Evolutionary conservation across 2,888 invertebrate genomes (phyloP).

Genomic region (Allophyes oxyacanthae): DNA sequence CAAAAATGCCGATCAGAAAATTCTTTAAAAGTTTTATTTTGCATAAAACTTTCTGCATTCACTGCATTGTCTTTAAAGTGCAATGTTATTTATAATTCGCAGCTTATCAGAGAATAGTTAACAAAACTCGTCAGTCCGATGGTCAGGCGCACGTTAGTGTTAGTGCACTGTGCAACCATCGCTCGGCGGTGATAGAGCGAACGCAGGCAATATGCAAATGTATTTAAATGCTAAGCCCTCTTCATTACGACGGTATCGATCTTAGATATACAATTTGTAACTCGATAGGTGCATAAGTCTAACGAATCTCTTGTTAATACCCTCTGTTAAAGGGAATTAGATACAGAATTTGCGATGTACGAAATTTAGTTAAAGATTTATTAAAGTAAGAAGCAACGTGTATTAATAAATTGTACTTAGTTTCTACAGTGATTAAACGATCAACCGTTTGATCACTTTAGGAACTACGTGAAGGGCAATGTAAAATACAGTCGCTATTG

Average conservation of each 20-base stretch:
- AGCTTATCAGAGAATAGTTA: conserved; percentile 27
- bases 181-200: conserved; percentile 65
- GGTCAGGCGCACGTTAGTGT: conserved; percentile 45
- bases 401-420: background rate
- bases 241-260: conserved; percentile 88
- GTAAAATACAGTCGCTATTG: too few relatives aligned
- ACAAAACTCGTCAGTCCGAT: conserved; percentile 39
- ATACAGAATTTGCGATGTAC: conserved; percentile 23
- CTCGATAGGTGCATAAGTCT: conserved; percentile 82
- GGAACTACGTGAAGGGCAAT: too few relatives aligned
- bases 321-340: conserved; percentile 53
- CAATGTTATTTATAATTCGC: conserved; percentile 18
- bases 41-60: background rate
- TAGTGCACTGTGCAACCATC: conserved; percentile 22
- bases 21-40: too few relatives aligned
- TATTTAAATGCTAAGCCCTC: conserved; percentile 89
- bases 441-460: too few relatives aligned
- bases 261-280: conserved; percentile 89
- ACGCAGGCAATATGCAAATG: conserved; percentile 89
- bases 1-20: too few relatives aligned
- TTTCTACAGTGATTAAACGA: background rate
- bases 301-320: conserved; percentile 78
- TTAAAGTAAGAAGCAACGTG: background rate
- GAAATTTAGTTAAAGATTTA: conserved; percentile 17
- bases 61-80: conserved; percentile 1